Conservation (phyloP, 2,888 invertebrate species). For the Himalopsyche anomala region DNA sequence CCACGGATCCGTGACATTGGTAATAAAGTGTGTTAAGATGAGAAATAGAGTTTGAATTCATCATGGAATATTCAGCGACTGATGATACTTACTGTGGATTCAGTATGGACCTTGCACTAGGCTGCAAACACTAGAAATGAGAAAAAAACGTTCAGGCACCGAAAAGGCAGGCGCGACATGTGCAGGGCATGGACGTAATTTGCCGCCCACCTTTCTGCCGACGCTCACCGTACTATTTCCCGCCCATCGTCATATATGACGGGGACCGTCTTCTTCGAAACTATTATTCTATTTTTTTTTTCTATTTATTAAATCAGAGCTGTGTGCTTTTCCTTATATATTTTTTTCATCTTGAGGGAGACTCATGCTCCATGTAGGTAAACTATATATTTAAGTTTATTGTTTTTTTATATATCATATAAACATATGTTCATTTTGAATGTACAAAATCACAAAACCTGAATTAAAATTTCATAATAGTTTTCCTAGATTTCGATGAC, state of each 20-base stretch:
- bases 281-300: neutral
- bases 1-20: too few relatives aligned
- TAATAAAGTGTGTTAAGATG: too few relatives aligned
- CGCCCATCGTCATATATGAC: constrained; percentile 16
- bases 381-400: too few relatives aligned
- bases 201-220: constrained; percentile 28
- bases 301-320: neutral
- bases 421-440: too few relatives aligned
- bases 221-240: neutral
- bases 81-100: neutral
- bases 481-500: too few relatives aligned
- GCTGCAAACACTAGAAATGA: neutral
- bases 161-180: constrained; percentile 52
- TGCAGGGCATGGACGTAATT: constrained; percentile 54
- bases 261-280: neutral
- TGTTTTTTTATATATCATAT: too few relatives aligned
- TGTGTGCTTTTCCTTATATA: neutral
- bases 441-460: too few relatives aligned
- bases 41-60: too few relatives aligned
- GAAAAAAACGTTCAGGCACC: neutral
- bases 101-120: neutral
- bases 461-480: too few relatives aligned
- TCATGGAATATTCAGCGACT: neutral
- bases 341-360: too few relatives aligned
- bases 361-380: too few relatives aligned